Evolutionary conservation across 64 coral and sea anemone genomes (phyloP), one percentile per base, ranked within the genome.

Genomic region (Pocillopora verrucosa): DNA sequence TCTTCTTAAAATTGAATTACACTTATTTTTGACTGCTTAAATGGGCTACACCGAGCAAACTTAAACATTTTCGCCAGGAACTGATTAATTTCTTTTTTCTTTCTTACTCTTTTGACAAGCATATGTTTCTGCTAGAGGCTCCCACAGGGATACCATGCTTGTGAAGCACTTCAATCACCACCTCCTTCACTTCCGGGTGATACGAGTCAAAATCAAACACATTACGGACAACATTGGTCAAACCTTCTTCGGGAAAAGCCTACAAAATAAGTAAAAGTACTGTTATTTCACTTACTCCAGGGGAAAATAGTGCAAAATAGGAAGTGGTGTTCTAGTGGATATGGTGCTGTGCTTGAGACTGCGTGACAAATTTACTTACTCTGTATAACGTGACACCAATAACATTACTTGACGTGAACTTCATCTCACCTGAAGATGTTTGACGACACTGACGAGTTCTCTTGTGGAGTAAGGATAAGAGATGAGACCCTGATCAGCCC

Each of bases 171-270:
- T 95, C 94, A 9, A 84, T 90, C 1, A 99, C 97, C 14, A 95
- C 91, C 24, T 99, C 91, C 34, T 91, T 91, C 14, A 95, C 94
- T 76, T 99, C 97, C 16, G 93, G 90, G 85, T 99, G 97, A 56
- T 99, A 99, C 13, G 93, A 91, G 35, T 99, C 97, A 90, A 99
- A 99, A 80, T 99, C 97, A 69, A 99, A 99, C 57, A 99, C 97
- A 75, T 99, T 99, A 36, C 97, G 97, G 36, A 99, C 97, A 13
- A 98, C 96, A 61, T 87, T 89, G 2, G 93, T 93, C 20, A 98
- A 77, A 17, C 96, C 93, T 36, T 98, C 96, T 19, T 92, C 90
- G 17, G 96, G 87, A 72, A 92, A 98, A 38, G 88, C 96, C 96
- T 96, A 73, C 36, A 56, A 35, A 75, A 59, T 4, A 38, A 80